These are phyloP conservation scores for Platygyra sinensis DNA, from an alignment of 64 coral and sea anemone genomes.

Conservation along the genomic window DNA sequence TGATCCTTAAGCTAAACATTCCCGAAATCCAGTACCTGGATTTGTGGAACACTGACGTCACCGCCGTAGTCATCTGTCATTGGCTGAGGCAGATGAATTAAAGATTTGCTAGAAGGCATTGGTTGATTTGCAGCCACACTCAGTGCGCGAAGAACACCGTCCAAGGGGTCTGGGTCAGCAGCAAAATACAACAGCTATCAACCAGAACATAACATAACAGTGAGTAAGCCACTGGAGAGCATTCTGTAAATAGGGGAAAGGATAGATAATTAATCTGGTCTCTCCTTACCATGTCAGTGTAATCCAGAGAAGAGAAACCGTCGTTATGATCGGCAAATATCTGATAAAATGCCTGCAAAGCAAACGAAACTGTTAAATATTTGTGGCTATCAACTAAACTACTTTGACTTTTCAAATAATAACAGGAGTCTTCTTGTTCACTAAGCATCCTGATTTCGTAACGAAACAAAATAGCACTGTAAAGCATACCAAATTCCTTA, in stretches of 20 bases:
- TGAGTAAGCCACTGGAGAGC: neutral
- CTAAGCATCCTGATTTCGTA: too few relatives aligned
- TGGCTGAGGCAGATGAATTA: slow-evolving; percentile 51
- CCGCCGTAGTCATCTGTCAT: slow-evolving; percentile 26
- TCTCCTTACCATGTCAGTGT: slow-evolving; percentile 85
- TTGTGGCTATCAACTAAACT: neutral
- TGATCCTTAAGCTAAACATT: too few relatives aligned
- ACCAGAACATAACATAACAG: slow-evolving; percentile 2
- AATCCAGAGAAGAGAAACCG: slow-evolving; percentile 61
- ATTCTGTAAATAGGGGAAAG: neutral
- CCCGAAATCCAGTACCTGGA: slow-evolving; percentile 48
- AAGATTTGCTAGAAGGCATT: slow-evolving; percentile 74
- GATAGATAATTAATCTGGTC: neutral
- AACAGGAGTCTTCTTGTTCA: too few relatives aligned
- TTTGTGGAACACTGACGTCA: slow-evolving; percentile 57
- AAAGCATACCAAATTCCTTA: too few relatives aligned
- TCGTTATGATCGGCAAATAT: slow-evolving; percentile 72
- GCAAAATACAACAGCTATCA: slow-evolving; percentile 91
- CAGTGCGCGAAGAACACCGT: slow-evolving; percentile 85
- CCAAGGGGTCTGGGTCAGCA: slow-evolving; percentile 80
- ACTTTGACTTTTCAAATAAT: too few relatives aligned
- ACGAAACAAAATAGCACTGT: too few relatives aligned
- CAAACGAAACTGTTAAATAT: neutral
- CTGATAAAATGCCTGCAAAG: slow-evolving; percentile 84
- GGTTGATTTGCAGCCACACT: slow-evolving; percentile 69